A percentile compares a stretch with the other conserved stretches of the same genome.
Evolutionary conservation across 2,888 invertebrate species (phyloP).

Genomic region (Mantis religiosa): DNA sequence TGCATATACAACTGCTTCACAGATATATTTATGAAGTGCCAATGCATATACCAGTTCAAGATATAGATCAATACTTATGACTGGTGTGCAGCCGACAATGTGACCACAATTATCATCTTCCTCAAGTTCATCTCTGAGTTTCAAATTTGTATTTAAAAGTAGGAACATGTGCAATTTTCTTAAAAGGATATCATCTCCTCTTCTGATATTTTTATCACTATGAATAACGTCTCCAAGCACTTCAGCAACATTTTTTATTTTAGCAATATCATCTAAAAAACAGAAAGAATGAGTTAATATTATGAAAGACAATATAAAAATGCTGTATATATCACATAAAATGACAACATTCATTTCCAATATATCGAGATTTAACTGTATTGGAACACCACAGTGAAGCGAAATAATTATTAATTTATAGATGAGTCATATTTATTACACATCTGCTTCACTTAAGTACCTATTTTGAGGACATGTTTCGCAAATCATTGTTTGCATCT

Average conservation of each 20-base stretch:
- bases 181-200: not conserved
- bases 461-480: no score
- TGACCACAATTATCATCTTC: conserved; percentile 24
- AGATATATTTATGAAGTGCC: conserved; percentile 16
- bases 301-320: no score
- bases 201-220: not conserved
- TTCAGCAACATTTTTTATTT: not conserved
- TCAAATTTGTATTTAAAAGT: conserved; percentile 16
- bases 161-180: conserved; percentile 20
- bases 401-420: no score
- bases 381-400: no score
- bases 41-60: conserved; percentile 13
- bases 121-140: not conserved
- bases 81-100: conserved; percentile 17
- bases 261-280: not conserved
- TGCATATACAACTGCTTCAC: conserved; percentile 21
- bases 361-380: no score
- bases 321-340: no score
- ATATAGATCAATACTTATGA: conserved; percentile 17
- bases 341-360: no score
- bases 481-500: no score
- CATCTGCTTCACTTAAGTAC: no score
- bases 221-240: not conserved
- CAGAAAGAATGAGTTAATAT: not conserved
- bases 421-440: no score